Evolutionary conservation across 2,888 invertebrate genomes (phyloP).

Genomic region (Diadegma fenestrale): DNA sequence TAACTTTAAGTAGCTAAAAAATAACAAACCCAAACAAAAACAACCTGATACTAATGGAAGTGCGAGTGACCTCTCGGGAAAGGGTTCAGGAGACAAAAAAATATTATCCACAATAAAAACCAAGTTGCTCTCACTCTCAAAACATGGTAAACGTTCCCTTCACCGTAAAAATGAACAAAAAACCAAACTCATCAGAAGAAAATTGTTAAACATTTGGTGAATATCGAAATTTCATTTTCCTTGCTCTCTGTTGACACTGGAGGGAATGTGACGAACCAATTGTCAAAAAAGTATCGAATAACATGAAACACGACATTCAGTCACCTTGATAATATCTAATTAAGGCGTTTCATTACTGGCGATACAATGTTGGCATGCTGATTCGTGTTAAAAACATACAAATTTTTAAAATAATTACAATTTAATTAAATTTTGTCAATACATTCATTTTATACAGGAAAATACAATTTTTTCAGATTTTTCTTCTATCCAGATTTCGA

Average conservation of each 20-base stretch:
- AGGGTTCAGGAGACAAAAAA: conserved; percentile 14
- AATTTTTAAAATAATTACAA: too few species aligned
- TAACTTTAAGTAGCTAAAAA: neutral
- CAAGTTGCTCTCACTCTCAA: conserved; percentile 1
- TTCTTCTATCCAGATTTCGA: too few species aligned
- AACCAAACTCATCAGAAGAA: neutral
- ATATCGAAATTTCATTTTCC: neutral
- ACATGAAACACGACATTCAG: neutral
- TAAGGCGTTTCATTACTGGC: too few species aligned
- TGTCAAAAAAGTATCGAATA: neutral
- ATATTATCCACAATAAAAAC: neutral
- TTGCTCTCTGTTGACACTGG: neutral
- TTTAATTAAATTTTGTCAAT: too few species aligned
- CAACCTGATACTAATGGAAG: conserved; percentile 25
- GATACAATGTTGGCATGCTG: too few species aligned
- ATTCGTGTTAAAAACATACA: too few species aligned
- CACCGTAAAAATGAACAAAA: neutral
- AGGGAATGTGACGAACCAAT: neutral
- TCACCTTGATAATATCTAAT: neutral
- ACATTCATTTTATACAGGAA: too few species aligned
- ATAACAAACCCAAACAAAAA: neutral
- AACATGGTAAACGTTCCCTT: neutral
- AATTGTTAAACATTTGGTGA: neutral
- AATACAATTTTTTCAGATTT: too few species aligned
- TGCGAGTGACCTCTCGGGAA: conserved; percentile 23